A percentile compares a stretch with the other conserved stretches of the same genome.
phyloP scores from a whole-genome alignment of 2,113 vertebrate genomes.

The Synchiropus splendidus region DNA sequence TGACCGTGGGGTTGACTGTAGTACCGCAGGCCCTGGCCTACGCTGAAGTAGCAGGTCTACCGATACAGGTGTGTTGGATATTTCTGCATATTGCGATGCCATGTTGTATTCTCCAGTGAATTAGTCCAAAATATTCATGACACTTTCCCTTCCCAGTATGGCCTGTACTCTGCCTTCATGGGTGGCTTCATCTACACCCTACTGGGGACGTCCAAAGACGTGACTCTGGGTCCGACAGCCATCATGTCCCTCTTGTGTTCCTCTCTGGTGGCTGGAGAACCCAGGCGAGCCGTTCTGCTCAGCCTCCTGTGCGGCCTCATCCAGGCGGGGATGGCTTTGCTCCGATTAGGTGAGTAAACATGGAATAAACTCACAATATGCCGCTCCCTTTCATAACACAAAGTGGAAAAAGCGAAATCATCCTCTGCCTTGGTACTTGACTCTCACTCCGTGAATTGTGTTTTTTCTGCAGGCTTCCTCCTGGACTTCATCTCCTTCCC shows the following conservation, averaged over 20 bases:
- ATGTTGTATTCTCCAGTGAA: not conserved
- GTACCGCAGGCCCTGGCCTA: slow-evolving; percentile 89
- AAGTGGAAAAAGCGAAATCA: too few species aligned
- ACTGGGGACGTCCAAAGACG: slow-evolving; percentile 90
- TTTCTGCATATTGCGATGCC: not conserved
- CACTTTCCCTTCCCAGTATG: slow-evolving; percentile 67
- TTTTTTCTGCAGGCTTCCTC: slow-evolving; percentile 74
- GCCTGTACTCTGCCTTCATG: slow-evolving; percentile 90
- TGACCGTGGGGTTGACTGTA: slow-evolving; percentile 79
- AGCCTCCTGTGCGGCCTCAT: slow-evolving; percentile 82
- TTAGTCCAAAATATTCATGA: not conserved
- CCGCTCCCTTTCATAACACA: too few species aligned
- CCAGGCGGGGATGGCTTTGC: slow-evolving; percentile 79
- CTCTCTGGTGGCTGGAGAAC: slow-evolving; percentile 71
- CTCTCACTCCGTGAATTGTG: slow-evolving; percentile 26
- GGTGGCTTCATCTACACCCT: slow-evolving; percentile 88
- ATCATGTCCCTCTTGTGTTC: slow-evolving; percentile 95
- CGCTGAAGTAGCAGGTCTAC: slow-evolving; percentile 86
- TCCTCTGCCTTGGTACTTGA: too few species aligned
- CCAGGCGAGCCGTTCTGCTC: slow-evolving; percentile 73
- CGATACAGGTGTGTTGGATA: slow-evolving; percentile 73
- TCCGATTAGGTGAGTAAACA: slow-evolving; percentile 83
- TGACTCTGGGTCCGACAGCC: slow-evolving; percentile 91
- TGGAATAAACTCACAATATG: too few species aligned
- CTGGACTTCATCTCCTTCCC: slow-evolving; percentile 92